These are phyloP conservation scores for Hyles vespertilio DNA, from an alignment of 1,140 invertebrate species.

Conservation along the genomic window DNA sequence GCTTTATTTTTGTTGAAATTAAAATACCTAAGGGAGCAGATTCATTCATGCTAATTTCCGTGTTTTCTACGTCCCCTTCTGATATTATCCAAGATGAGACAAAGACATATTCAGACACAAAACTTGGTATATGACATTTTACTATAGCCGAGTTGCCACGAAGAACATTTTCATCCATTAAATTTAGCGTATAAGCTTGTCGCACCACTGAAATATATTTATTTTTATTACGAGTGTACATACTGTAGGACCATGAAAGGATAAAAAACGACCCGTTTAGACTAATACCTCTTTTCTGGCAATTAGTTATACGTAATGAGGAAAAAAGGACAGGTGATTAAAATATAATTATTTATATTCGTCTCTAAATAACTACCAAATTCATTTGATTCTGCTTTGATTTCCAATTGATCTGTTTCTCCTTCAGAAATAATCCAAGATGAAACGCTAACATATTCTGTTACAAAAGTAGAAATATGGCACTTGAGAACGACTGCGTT, in stretches of 20 bases:
- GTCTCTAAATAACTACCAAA: no score
- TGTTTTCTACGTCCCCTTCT: conserved; percentile 74
- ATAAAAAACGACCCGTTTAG: no score
- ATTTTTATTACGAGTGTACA: no score
- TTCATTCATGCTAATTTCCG: conserved; percentile 51
- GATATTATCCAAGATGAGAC: conserved; percentile 86
- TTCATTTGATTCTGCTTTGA: no score
- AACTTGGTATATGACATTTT: conserved; percentile 94
- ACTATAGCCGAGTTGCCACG: conserved; percentile 91
- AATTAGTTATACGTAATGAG: no score
- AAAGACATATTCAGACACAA: conserved; percentile 91
- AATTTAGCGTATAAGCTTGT: conserved; percentile 77
- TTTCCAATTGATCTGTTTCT: conserved; percentile 51
- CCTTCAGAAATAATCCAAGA: conserved; percentile 83
- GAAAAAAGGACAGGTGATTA: no score
- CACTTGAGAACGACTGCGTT: conserved; percentile 93
- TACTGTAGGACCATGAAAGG: no score
- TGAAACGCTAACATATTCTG: conserved; percentile 86
- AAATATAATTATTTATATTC: no score
- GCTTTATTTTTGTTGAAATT: conserved; percentile 8
- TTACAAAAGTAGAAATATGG: conserved; percentile 90
- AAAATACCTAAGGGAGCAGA: conserved; percentile 48
- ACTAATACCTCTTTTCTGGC: no score
- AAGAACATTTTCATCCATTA: conserved; percentile 93
- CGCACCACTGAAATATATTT: no score